Base-by-base conservation (phyloP, 2,797 vertebrate genomes). In the Hoplostethus mediterraneus region DNA sequence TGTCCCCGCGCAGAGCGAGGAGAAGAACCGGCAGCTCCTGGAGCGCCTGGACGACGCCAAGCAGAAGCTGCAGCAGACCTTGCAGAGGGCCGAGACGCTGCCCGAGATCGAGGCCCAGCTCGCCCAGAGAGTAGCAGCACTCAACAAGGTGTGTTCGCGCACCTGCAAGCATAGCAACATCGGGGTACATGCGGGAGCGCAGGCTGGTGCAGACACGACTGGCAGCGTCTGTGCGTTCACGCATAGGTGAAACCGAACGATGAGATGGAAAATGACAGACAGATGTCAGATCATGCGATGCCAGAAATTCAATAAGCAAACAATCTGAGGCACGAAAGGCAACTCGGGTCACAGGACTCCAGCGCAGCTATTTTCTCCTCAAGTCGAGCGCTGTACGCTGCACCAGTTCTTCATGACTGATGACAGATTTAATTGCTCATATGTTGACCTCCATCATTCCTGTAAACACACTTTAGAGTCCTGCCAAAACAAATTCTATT, bases 31-130 rank as follows among this genome's bases (percentile, higher is more conserved):
- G 16, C 97, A 97, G 92, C 93, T 98, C 30, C 96, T 97, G 65
- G 97, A 98, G 56, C 96, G 97, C 89, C 90, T 98, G 88, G 97
- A 98, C 38, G 96, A 97, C n/a, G 96, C 97, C 66, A 97, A 98
- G 80, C 96, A 97, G 94, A 97, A 95, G 87, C 93, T 95, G 57
- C 95, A 95, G 91, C 95, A 95, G 90, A 96, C 95, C 17, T 90
- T 96, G 4, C 94, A 97, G 89, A 95, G 97, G 73, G 97, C 97
- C 0, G 96, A 98, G 92, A 98, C 97, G 0, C 83, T 98, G 63
- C 97, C 97, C 0, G 97, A 98, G 92, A 97, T 98, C 2, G 97
- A 98, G 87, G 97, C 97, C 0, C 96, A 98, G 86, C 93, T 98
- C 2, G 94, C 94, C n/a, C 94, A 95, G 83, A 92, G 94, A 84